phyloP scores from a whole-genome alignment of 1,140 invertebrate species.

The Tribolium castaneum region DNA sequence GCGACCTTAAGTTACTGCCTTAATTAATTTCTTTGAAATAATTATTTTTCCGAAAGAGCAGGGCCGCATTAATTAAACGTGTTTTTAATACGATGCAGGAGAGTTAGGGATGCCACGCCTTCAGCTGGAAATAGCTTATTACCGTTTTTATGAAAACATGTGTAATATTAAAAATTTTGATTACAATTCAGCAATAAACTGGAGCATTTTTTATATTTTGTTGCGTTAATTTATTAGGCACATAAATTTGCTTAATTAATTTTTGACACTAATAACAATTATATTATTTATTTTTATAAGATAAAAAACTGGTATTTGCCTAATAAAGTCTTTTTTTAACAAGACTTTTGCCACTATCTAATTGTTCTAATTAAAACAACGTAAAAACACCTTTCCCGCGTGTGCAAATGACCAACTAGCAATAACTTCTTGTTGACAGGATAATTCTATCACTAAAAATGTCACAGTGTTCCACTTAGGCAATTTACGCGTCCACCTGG shows the following conservation, averaged over 20 bases:
- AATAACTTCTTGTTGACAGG: not conserved
- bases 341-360: not conserved
- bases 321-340: too few species aligned
- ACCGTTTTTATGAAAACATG: not conserved
- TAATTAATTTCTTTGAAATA: not conserved
- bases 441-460: slow-evolving; percentile 10
- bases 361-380: not conserved
- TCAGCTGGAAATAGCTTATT: not conserved
- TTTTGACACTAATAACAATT: too few species aligned
- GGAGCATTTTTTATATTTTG: not conserved
- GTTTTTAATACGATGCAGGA: not conserved
- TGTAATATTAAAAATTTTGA: not conserved
- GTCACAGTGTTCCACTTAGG: slow-evolving; percentile 4
- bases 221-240: too few species aligned
- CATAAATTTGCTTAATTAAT: too few species aligned
- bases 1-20: not conserved
- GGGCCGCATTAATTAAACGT: slow-evolving; percentile 2
- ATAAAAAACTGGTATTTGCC: too few species aligned
- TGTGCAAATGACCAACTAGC: not conserved
- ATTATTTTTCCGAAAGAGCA: not conserved
- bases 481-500: slow-evolving; percentile 26
- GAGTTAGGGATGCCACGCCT: not conserved
- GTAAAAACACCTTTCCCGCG: not conserved
- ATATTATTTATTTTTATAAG: too few species aligned
- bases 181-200: not conserved